A percentile compares a stretch with the other conserved stretches of the same genome.
These are phyloP conservation scores for Thinocorus orbignyianus DNA, from an alignment of 2,113 vertebrate species.

Conservation along the genomic window DNA sequence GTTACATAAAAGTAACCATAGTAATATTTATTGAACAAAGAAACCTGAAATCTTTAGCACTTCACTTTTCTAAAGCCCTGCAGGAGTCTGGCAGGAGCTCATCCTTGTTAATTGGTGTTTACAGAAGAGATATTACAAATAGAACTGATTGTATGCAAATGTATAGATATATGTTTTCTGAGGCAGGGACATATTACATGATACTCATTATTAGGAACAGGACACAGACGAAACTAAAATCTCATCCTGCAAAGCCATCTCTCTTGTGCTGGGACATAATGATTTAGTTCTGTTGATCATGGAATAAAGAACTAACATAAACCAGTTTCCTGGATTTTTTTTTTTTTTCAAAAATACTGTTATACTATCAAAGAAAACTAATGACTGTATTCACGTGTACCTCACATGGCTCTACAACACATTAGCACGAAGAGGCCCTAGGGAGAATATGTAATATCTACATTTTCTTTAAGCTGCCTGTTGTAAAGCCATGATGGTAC, in stretches of 20 bases:
- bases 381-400: not conserved
- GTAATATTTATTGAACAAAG: conserved; percentile 17
- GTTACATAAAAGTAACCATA: not conserved
- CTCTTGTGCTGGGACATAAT: not conserved
- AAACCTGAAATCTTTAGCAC: not conserved
- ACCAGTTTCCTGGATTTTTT: not conserved
- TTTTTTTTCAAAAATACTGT: not conserved
- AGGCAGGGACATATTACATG: not conserved
- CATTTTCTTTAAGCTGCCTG: not conserved
- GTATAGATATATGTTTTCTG: not conserved
- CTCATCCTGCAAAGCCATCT: not conserved
- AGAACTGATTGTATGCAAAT: not conserved
- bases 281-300: not conserved
- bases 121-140: not conserved
- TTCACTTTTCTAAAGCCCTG: not conserved
- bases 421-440: not conserved
- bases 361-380: not conserved
- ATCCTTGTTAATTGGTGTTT: not conserved
- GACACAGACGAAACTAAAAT: not conserved
- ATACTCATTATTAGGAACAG: not conserved
- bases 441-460: not conserved
- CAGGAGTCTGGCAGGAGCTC: not conserved
- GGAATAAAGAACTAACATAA: not conserved
- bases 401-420: not conserved
- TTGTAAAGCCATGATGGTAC: not conserved